phyloP scores from a whole-genome alignment of 2,113 vertebrate species.

The Microcebus murinus region DNA sequence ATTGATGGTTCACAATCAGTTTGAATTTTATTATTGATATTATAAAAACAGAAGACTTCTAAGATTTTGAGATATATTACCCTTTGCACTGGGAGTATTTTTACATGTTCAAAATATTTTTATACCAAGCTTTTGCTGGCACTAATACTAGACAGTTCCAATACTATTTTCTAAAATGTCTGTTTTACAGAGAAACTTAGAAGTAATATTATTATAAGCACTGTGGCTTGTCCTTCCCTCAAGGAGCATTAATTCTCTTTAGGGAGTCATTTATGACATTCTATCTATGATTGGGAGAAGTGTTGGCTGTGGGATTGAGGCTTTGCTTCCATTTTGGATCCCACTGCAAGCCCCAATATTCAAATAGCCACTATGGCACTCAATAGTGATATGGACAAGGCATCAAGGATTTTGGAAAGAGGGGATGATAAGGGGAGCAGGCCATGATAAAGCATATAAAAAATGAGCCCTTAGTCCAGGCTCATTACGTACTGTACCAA shows the following conservation, averaged over 20 bases:
- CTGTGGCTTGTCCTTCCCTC: neutral
- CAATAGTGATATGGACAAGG: neutral
- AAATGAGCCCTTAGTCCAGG: neutral
- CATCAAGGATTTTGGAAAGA: neutral
- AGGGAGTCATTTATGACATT: neutral
- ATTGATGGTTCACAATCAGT: neutral
- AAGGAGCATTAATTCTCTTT: neutral
- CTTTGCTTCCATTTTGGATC: neutral
- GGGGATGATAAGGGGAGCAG: neutral
- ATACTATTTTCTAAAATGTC: neutral
- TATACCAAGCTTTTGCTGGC: neutral
- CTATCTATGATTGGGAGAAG: neutral
- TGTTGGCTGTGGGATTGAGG: neutral
- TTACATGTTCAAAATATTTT: neutral
- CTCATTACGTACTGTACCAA: neutral
- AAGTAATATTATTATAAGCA: neutral
- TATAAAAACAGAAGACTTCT: neutral
- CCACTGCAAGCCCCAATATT: neutral
- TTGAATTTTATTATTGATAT: constrained; percentile 19
- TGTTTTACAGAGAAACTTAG: constrained; percentile 12
- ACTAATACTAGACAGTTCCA: neutral
- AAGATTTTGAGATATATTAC: neutral
- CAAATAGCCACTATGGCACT: neutral
- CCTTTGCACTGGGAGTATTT: neutral
- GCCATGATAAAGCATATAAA: neutral